Evolutionary conservation across 2,113 vertebrate species (phyloP).

Genomic region (Notechis scutatus): DNA sequence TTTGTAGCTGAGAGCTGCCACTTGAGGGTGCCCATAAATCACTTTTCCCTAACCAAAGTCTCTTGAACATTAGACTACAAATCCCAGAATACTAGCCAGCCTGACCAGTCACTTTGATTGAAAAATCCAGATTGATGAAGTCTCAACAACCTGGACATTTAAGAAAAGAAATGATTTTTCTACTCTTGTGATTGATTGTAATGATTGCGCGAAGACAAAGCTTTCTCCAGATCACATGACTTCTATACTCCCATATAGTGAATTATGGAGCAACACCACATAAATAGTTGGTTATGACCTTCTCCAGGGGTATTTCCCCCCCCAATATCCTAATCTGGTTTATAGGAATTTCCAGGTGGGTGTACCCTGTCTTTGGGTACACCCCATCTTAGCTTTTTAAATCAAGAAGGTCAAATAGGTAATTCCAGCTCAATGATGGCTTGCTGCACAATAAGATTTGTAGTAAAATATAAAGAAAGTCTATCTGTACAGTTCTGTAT

Average conservation of each 20-base stretch:
- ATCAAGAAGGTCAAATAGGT: neutral
- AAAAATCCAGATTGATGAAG: neutral
- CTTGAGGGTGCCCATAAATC: neutral
- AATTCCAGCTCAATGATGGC: neutral
- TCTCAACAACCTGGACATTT: neutral
- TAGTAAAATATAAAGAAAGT: neutral
- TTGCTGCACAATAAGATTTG: neutral
- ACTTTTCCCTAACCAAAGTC: neutral
- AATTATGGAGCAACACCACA: neutral
- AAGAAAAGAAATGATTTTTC: neutral
- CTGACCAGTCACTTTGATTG: neutral
- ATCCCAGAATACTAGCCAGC: neutral
- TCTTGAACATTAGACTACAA: neutral
- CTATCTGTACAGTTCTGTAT: neutral
- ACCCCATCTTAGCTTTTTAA: neutral
- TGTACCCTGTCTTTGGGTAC: neutral
- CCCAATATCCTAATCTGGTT: neutral
- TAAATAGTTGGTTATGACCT: neutral
- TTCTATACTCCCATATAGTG: neutral
- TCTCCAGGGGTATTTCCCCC: neutral
- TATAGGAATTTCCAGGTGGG: neutral
- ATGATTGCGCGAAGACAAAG: neutral
- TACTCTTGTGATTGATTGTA: neutral
- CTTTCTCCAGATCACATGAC: neutral
- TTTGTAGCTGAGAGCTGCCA: conserved; percentile 26